phyloP scores from a whole-genome alignment of 2,113 vertebrate species.

The Nibea coibor region DNA sequence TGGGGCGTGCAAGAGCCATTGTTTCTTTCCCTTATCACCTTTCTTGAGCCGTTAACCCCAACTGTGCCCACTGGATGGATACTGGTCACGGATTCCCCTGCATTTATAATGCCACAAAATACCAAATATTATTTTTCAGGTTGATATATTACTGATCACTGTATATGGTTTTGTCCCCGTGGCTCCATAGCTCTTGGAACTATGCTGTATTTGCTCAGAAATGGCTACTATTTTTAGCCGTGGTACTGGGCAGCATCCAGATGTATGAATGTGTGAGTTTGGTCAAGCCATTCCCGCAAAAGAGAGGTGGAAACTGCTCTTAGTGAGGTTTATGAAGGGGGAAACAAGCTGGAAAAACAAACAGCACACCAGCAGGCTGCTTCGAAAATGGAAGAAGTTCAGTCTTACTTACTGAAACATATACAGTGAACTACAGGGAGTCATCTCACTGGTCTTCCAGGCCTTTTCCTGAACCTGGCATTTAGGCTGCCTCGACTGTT shows the following conservation, averaged over 20 bases:
- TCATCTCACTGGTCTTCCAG: not conserved
- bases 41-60: not conserved
- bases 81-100: not conserved
- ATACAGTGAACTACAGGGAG: not conserved
- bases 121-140: not conserved
- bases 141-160: not conserved
- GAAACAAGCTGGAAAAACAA: not conserved
- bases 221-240: not conserved
- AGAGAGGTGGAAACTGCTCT: not conserved
- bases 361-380: not conserved
- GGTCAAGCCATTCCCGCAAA: not conserved
- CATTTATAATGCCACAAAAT: not conserved
- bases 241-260: not conserved
- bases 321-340: not conserved
- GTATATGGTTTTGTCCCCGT: not conserved
- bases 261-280: not conserved
- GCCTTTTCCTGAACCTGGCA: not conserved
- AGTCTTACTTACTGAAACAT: not conserved
- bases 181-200: not conserved
- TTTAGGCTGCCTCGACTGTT: not conserved
- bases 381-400: not conserved
- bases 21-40: not conserved
- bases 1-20: not conserved
- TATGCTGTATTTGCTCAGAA: not conserved
- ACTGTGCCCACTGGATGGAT: not conserved